Conservation (phyloP, 2,888 invertebrate genomes). For the Saturnia pavonia region DNA sequence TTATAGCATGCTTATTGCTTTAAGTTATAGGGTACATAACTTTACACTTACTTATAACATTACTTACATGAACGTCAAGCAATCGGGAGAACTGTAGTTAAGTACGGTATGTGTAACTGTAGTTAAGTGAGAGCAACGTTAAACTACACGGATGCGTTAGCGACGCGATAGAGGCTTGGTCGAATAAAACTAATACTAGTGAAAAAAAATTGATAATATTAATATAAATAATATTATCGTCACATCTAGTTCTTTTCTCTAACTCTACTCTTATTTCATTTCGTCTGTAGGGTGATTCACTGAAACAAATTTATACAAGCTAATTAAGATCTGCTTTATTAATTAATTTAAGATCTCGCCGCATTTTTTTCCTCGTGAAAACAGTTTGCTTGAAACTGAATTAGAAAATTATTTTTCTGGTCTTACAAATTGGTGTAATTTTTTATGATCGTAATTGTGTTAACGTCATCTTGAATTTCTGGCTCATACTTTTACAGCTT, state of each 20-base stretch:
- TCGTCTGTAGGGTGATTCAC: slow-evolving; percentile 38
- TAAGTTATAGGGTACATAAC: too few species aligned
- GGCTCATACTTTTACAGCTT: background rate
- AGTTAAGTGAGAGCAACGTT: too few species aligned
- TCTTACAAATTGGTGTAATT: slow-evolving; percentile 8
- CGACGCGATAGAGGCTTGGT: too few species aligned
- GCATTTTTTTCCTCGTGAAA: slow-evolving; percentile 24
- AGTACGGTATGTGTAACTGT: too few species aligned
- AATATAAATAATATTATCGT: background rate
- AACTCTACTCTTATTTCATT: background rate
- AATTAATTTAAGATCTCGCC: slow-evolving; percentile 52
- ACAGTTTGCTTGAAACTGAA: background rate
- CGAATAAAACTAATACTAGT: too few species aligned
- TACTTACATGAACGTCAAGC: too few species aligned
- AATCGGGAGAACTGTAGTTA: too few species aligned
- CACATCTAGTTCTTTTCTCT: background rate
- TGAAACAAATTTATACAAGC: slow-evolving; percentile 55
- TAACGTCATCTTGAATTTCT: background rate
- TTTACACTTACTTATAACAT: too few species aligned
- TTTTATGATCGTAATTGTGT: slow-evolving; percentile 5
- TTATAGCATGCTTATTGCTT: too few species aligned
- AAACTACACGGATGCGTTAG: too few species aligned
- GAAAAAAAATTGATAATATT: too few species aligned
- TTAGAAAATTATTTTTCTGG: slow-evolving; percentile 3
- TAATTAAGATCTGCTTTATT: slow-evolving; percentile 71